phyloP scores from a whole-genome alignment of 2,797 vertebrate genomes.

The Thunnus albacares region DNA sequence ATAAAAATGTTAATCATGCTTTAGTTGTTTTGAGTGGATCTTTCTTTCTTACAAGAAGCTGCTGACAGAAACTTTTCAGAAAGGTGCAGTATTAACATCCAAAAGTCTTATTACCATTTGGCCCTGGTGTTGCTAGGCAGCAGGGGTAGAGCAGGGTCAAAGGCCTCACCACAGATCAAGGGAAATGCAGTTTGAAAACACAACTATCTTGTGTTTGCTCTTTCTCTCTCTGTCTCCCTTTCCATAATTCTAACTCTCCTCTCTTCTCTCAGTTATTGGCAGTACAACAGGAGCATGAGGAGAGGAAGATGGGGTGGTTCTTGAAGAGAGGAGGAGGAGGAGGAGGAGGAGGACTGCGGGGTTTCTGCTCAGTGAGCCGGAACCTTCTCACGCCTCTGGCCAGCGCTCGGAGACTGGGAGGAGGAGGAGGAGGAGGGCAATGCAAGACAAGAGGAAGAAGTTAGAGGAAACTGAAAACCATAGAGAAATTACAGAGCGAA shows the following conservation, averaged over 20 bases:
- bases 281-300: conserved; percentile 56
- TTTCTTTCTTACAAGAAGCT: not conserved
- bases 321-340: conserved; percentile 52
- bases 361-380: conserved; percentile 78
- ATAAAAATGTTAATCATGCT: no score
- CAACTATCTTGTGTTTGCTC: conserved; percentile 32
- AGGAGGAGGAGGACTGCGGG: conserved; percentile 72
- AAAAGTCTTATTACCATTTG: conserved; percentile 30
- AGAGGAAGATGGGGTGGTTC: conserved; percentile 45
- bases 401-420: conserved; percentile 67
- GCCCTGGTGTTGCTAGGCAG: conserved; percentile 43
- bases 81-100: conserved; percentile 6
- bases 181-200: conserved; percentile 55
- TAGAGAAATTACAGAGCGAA: conserved; percentile 55
- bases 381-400: conserved; percentile 79
- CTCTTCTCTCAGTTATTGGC: conserved; percentile 46
- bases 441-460: conserved; percentile 49
- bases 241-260: not conserved
- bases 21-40: no score
- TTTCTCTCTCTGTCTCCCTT: conserved; percentile 18
- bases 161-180: conserved; percentile 20
- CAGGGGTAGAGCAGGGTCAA: conserved; percentile 9
- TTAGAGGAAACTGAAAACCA: conserved; percentile 52
- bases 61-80: conserved; percentile 30
- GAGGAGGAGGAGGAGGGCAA: conserved; percentile 6